Conservation (phyloP, 2,113 vertebrate species). For the Notarius lentiginosus region DNA sequence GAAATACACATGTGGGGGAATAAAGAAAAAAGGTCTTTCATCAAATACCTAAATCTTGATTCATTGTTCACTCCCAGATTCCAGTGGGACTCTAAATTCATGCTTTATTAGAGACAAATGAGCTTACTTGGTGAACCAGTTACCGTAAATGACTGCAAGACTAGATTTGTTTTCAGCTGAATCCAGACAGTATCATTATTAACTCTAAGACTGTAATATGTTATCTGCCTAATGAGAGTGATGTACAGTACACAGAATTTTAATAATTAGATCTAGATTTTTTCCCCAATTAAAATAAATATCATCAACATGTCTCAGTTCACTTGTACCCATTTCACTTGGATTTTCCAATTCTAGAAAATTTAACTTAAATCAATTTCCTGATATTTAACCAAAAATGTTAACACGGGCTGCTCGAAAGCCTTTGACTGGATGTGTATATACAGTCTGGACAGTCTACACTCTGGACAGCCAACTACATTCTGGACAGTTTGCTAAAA, state of each 20-base stretch:
- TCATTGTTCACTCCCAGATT: neutral
- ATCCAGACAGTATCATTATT: neutral
- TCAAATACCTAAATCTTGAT: neutral
- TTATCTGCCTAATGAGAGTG: neutral
- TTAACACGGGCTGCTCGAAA: neutral
- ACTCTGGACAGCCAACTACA: neutral
- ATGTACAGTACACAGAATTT: neutral
- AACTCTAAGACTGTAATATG: neutral
- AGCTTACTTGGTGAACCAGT: neutral
- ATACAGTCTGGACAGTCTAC: neutral
- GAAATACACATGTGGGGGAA: neutral
- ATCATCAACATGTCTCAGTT: neutral
- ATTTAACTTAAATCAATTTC: neutral
- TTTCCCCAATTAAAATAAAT: neutral
- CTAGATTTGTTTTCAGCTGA: neutral
- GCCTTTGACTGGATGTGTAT: neutral
- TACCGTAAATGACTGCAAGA: neutral
- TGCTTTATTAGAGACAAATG: neutral
- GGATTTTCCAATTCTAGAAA: neutral
- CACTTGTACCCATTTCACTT: neutral
- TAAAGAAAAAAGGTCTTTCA: neutral
- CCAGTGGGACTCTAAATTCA: neutral
- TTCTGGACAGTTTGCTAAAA: neutral
- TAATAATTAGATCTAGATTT: neutral
- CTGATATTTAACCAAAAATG: neutral